Percentiles rank a stretch among this genome's conserved stretches.
These are phyloP conservation scores for Xenentodon cancila DNA, from an alignment of 2,797 vertebrate species.

Conservation along the genomic window DNA sequence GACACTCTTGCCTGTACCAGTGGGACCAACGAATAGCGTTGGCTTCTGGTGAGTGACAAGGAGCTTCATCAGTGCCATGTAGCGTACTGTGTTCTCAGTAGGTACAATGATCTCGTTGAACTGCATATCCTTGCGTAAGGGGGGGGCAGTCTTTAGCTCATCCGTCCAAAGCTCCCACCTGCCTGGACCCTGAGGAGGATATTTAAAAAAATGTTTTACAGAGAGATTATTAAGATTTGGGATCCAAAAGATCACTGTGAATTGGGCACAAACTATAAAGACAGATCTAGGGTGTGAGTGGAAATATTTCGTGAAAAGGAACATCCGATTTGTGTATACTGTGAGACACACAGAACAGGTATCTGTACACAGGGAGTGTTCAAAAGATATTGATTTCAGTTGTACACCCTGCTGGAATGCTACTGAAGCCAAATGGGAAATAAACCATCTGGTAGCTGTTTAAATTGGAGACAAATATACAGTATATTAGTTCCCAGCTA, in stretches of 20 bases:
- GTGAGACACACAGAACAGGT: background rate
- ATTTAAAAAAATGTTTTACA: background rate
- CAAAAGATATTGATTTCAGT: conserved; percentile 1
- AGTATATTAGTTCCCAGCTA: background rate
- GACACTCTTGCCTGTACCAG: conserved; percentile 92
- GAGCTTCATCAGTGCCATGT: conserved; percentile 87
- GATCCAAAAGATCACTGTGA: background rate
- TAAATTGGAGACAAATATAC: background rate
- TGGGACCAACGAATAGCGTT: conserved; percentile 89
- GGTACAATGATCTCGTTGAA: conserved; percentile 95
- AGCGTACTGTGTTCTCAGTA: conserved; percentile 90
- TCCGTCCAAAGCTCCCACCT: conserved; percentile 91
- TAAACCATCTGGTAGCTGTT: background rate
- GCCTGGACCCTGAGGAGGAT: conserved; percentile 81
- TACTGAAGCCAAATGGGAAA: background rate
- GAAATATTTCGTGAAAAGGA: background rate
- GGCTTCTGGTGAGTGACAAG: conserved; percentile 90
- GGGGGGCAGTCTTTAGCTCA: conserved; percentile 75
- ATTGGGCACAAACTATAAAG: background rate
- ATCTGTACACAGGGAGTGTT: background rate
- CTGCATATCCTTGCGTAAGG: conserved; percentile 83
- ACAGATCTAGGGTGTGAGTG: too few relatives aligned
- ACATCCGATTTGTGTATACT: background rate
- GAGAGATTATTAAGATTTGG: background rate
- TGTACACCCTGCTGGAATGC: background rate